Base-by-base conservation (phyloP, 2,797 vertebrate species). In the Chelmon rostratus region DNA sequence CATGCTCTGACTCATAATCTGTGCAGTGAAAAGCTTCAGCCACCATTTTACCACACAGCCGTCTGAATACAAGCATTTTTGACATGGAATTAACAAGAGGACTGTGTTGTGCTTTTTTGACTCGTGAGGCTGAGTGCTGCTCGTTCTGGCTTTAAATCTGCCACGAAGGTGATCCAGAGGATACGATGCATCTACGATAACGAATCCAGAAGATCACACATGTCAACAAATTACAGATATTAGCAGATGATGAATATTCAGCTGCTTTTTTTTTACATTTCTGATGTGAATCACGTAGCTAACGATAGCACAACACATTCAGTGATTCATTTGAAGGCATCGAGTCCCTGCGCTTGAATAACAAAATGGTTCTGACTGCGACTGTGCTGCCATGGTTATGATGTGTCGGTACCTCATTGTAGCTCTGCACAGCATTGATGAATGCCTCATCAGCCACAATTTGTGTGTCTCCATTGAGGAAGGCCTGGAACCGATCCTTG, bases 351-450 rank as follows among this genome's bases (percentile, higher is more conserved):
- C 21, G 8, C 35, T 69, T 62, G 33, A 42, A 61, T 52, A 66
- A 67, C 44, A 74, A 68, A 73, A 65, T 50, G 49, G 23, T 37
- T 73, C 8, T 67, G 58, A 38, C 21, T 80, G 40, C 75, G 52
- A 71, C 23, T 63, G 54, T 59, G 71, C 42, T 58, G 35, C 56
- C 56, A 10, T 46, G 47, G 54, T 52, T 58, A 57, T 49, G 53
- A 28, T 9, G 50, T 33, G 68, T 79, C 52, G 19, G 49, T 96
- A 99, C 98, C 97, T 99, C 98, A 0, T 96, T 97, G 95, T 97
- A 99, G 94, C 98, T 99, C 95, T 99, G 98, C 86, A 99, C 98
- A 8, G 98, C 98, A 0, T 99, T 99, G 96, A 99, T 99, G 94
- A 99, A 99, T 12, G 98, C 98, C 93, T 99, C 98, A 28, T 99